These are phyloP conservation scores for Salvelinus alpinus DNA, from an alignment of 2,113 vertebrate genomes.

Conservation along the genomic window DNA sequence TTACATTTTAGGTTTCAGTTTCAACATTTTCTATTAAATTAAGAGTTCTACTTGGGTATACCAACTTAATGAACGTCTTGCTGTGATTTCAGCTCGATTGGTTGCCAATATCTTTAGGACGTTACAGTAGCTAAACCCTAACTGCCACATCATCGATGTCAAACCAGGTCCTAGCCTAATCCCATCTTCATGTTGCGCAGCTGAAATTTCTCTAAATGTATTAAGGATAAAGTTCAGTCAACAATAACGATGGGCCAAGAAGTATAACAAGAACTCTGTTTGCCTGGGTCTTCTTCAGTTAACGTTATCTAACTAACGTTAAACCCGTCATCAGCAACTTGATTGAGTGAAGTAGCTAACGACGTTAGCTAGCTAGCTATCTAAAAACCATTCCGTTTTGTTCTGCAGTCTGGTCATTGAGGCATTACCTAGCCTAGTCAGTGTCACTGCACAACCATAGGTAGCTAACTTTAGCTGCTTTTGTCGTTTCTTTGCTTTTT, in stretches of 20 bases:
- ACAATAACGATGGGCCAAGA: neutral
- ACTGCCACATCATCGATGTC: neutral
- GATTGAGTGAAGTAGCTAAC: too few relatives aligned
- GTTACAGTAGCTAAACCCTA: neutral
- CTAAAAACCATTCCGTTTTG: too few relatives aligned
- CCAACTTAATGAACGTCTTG: neutral
- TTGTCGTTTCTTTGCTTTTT: too few relatives aligned
- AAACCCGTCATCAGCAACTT: too few relatives aligned
- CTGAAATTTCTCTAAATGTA: neutral
- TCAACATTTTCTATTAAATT: neutral
- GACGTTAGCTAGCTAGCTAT: too few relatives aligned
- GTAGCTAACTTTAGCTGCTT: too few relatives aligned
- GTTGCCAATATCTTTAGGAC: neutral
- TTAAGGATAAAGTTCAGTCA: neutral
- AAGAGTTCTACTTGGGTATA: neutral
- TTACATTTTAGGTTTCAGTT: slow-evolving; percentile 51
- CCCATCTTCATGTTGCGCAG: neutral
- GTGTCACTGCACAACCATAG: too few relatives aligned
- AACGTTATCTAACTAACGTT: too few relatives aligned
- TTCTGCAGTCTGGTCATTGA: too few relatives aligned
- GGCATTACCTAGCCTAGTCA: too few relatives aligned
- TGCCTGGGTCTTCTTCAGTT: too few relatives aligned
- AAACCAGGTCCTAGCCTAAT: neutral
- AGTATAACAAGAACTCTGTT: too few relatives aligned
- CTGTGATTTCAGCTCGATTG: neutral